Base-by-base conservation (phyloP, 1,140 invertebrate species). In the Parapsyche elsis region DNA sequence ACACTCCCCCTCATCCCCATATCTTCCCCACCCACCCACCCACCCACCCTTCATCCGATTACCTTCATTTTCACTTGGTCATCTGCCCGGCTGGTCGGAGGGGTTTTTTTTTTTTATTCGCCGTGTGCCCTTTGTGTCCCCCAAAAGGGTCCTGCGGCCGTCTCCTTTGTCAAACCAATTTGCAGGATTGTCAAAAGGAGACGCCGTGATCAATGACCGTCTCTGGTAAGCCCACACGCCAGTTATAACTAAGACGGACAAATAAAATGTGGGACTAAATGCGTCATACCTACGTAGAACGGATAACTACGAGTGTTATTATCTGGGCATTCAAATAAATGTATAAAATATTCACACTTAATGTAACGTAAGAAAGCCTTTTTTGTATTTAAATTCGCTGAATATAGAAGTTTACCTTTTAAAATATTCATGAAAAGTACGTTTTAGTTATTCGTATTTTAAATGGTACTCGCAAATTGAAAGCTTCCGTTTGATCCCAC, bases 1-100 rank as follows among this genome's bases (percentile, higher is more conserved):
- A 14, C 10, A 53, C 1, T 53, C 49, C 16, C 10, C 16, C 16
- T 53, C 16, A 4, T 53, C 49, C 10, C 49, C 2, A 53, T 16
- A 1, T 14, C 49, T 16, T 5, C 49, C 4, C 10, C 49, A 53
- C 49, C 10, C 5, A 46, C 12, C 59, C 10, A 2, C 4, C 10
- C 49, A 53, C 49, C 10, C 77, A 30, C 71, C 53, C 61, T 78
- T 80, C 80, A 80, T 80, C 81, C 79, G 71, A 79, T 83, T 81
- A 80, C 79, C 76, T 80, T 78, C 81, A 79, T 80, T 83, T 83
- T 83, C 81, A 79, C 79, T 83, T 78, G 81, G 79, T 83, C 79
- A 79, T 81, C 79, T 80, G 79, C 79, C 64, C 76, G 74, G 26
- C 80, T 67, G 49, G 16, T 53, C 10, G 12, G 10, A 53, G 16